Conservation (phyloP, 1,140 invertebrate genomes). For the Vanessa tameamea region DNA sequence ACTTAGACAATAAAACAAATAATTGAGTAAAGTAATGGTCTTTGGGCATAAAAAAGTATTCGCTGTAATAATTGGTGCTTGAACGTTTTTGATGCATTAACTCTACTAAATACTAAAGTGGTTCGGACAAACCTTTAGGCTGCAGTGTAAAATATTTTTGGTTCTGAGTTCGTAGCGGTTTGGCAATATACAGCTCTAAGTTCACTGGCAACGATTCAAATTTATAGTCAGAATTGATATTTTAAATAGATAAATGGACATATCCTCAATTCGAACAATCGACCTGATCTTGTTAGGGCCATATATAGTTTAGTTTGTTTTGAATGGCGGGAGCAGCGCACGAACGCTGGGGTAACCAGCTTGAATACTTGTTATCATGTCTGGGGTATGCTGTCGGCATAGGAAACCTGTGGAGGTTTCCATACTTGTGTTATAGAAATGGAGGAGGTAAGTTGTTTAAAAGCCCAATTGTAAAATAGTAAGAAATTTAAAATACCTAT, state of each 20-base stretch:
- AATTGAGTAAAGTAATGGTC: too few relatives aligned
- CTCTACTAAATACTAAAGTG: too few relatives aligned
- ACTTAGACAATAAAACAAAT: too few relatives aligned
- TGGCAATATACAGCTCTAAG: neutral
- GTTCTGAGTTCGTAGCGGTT: neutral
- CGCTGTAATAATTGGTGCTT: too few relatives aligned
- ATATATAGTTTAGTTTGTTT: slow-evolving; percentile 38
- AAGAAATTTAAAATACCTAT: too few relatives aligned
- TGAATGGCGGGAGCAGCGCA: slow-evolving; percentile 59
- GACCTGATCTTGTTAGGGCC: slow-evolving; percentile 40
- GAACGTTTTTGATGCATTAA: too few relatives aligned
- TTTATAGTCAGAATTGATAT: slow-evolving; percentile 19
- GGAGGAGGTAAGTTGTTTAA: slow-evolving; percentile 77
- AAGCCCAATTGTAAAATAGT: neutral
- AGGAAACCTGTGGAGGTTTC: slow-evolving; percentile 89
- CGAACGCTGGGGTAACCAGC: slow-evolving; percentile 84
- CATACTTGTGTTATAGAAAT: slow-evolving; percentile 86
- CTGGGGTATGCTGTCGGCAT: slow-evolving; percentile 89
- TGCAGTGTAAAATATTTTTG: neutral
- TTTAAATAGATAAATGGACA: slow-evolving; percentile 41
- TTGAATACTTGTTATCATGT: slow-evolving; percentile 88
- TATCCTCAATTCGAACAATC: slow-evolving; percentile 60
- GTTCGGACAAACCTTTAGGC: too few relatives aligned
- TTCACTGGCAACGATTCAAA: slow-evolving; percentile 3
- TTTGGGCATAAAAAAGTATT: too few relatives aligned